Evolutionary conservation across 2,113 vertebrate genomes (phyloP).

Genomic region (Nanorana parkeri): DNA sequence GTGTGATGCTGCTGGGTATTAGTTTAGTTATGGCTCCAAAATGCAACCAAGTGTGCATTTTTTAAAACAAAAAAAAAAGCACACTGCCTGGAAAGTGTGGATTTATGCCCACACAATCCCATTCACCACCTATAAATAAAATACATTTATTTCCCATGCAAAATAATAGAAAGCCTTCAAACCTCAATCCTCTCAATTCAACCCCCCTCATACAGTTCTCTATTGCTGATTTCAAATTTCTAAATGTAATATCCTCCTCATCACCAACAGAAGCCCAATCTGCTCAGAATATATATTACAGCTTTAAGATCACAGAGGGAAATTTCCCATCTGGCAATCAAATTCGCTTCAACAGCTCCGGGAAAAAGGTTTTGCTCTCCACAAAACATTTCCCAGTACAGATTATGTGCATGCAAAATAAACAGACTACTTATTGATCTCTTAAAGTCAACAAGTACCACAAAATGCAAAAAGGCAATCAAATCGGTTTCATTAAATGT

Average conservation of each 20-base stretch:
- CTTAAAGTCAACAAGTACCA: slow-evolving; percentile 81
- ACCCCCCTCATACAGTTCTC: slow-evolving; percentile 78
- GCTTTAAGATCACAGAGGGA: slow-evolving; percentile 88
- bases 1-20: background rate
- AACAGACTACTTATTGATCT: slow-evolving; percentile 79
- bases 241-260: slow-evolving; percentile 89
- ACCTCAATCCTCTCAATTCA: slow-evolving; percentile 78
- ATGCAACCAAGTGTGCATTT: background rate
- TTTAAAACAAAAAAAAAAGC: background rate
- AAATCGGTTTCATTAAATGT: slow-evolving; percentile 67
- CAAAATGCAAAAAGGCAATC: slow-evolving; percentile 77
- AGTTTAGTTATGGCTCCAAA: background rate
- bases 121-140: background rate
- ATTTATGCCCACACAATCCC: background rate
- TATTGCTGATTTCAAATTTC: slow-evolving; percentile 87
- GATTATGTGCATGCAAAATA: slow-evolving; percentile 87
- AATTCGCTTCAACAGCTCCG: slow-evolving; percentile 82
- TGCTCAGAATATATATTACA: slow-evolving; percentile 93
- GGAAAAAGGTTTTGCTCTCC: slow-evolving; percentile 71
- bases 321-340: slow-evolving; percentile 88
- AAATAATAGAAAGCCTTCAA: slow-evolving; percentile 70
- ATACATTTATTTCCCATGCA: background rate
- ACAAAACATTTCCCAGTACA: slow-evolving; percentile 84
- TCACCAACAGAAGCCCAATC: slow-evolving; percentile 86
- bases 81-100: background rate